Evolutionary conservation across 2,113 vertebrate species (phyloP), one percentile per base, ranked within the genome.

Genomic region (Patagioenas fasciata): DNA sequence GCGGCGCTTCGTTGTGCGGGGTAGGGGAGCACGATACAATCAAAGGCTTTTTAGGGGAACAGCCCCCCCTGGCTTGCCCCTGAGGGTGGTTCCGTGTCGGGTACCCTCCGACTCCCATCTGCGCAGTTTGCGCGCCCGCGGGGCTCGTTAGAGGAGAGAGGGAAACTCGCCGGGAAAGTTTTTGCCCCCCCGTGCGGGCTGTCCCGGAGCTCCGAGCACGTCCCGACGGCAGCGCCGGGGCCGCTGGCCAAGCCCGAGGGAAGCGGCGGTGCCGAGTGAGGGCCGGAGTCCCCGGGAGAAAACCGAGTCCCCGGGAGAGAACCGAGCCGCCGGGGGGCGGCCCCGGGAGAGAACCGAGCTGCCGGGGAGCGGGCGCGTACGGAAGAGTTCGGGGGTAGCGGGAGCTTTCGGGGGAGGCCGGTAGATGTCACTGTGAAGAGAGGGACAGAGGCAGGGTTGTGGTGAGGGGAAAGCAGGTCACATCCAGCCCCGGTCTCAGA

Each of bases 381-480:
- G 29, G 48, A 32, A 34, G 24, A 29, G 29, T 4, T 28, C n/a
- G 6, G 11, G 13, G 14, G 53, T 11, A 26, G 70, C 58, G 58
- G 62, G 19, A 73, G 58, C 25, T 58, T 19, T 3, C 36, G 17
- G 34, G 58, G 44, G 15, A 53, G 75, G 72, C 98, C 98, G 95
- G 96, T 91, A 98, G 97, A 47, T 96, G 97, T 97, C 98, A 85
- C 96, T 97, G 62, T 92, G 73, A 48, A 25, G 90, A 92, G 95
- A 34, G 66, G 83, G 79, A 81, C 38, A 18, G 74, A 14, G 56
- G 10, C 12, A 13, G 40, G 10, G 34, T 4, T 81, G 50, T 4
- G 6, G n/a, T 2, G 25, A 16, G 32, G 25, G 28, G 28, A 7
- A 11, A 12, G 7, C 64, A 6, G 53, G 32, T n/a, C 13, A 3